Base-by-base conservation (phyloP, 2,113 vertebrate genomes). In the Mus spicilegus region DNA sequence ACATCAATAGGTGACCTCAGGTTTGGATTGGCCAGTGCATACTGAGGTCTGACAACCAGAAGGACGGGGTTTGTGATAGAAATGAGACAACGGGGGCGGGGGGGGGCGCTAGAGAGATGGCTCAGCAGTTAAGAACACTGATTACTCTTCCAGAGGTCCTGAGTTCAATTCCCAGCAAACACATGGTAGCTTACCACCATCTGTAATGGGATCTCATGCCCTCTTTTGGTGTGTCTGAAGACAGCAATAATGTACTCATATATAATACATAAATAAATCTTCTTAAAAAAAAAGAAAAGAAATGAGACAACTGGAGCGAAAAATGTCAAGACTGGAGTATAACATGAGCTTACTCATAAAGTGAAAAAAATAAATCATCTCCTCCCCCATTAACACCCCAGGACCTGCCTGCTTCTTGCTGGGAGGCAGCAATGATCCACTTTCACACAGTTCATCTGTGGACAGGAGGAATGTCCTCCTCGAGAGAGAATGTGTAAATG, bases 291-390 rank as follows among this genome's bases (percentile, higher is more conserved):
- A 49, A 49, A 49, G 49, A 49, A 49, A 49, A 49, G 49, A 49
- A 49, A 49, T 49, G 58, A 61, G 19, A 61, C 58, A 61, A 61
- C 19, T 7, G 82, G 58, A 22, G 49, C 78, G 24, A 61, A 13
- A 13, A 76, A 22, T 1, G 0, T 42, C 16, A 61, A 67, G 10
- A 26, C 20, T 3, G 20, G 36, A 24, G 1, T 11, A 1, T 3
- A 5, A 4, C 81, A 36, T 54, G 56, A 24, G 12, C 63, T 85
- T 89, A 33, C 73, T 77, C 13, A n/a, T 58, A 70, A 46, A 3
- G n/a, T 4, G 7, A 94, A 82, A 77, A 42, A 67, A 61, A 58
- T 42, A 58, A 58, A 17, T 58, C 14, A 58, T 58, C 16, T 91
- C 36, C 46, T 42, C n/a, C 24, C 39, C 22, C 26, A n/a, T 13